A percentile compares a stretch with the other conserved stretches of the same genome.
Evolutionary conservation across 2,797 vertebrate genomes (phyloP).

Genomic region (Pelochelys cantorii): DNA sequence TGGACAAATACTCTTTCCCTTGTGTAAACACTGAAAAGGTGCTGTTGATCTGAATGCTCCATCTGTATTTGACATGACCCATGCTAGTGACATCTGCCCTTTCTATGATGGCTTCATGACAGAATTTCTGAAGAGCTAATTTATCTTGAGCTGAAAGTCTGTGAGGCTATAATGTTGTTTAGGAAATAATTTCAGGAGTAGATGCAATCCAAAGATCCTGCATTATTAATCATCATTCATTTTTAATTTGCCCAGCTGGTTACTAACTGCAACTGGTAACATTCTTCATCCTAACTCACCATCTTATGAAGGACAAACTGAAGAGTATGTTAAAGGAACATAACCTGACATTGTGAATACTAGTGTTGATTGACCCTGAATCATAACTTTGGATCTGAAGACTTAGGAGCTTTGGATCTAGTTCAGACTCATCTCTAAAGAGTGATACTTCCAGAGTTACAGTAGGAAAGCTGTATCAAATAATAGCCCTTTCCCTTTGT

Average conservation of each 20-base stretch:
- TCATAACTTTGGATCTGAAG: background rate
- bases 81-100: background rate
- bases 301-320: background rate
- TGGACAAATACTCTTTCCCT: background rate
- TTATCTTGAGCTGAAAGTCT: background rate
- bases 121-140: background rate
- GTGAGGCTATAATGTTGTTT: background rate
- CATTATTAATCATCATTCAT: background rate
- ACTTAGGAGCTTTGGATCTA: fast-evolving
- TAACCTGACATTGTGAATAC: background rate
- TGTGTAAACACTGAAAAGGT: background rate
- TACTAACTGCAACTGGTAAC: background rate
- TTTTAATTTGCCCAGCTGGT: background rate
- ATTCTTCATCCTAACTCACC: no score
- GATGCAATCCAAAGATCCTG: background rate
- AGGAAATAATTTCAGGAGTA: background rate
- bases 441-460: background rate
- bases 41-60: background rate
- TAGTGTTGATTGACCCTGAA: background rate
- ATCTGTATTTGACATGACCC: background rate
- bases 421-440: background rate
- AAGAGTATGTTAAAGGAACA: background rate
- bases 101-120: background rate
- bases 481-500: background rate
- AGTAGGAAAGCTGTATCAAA: background rate